These are phyloP conservation scores for Psilanteris sp. DNA, from an alignment of 1,140 invertebrate genomes.

Conservation along the genomic window DNA sequence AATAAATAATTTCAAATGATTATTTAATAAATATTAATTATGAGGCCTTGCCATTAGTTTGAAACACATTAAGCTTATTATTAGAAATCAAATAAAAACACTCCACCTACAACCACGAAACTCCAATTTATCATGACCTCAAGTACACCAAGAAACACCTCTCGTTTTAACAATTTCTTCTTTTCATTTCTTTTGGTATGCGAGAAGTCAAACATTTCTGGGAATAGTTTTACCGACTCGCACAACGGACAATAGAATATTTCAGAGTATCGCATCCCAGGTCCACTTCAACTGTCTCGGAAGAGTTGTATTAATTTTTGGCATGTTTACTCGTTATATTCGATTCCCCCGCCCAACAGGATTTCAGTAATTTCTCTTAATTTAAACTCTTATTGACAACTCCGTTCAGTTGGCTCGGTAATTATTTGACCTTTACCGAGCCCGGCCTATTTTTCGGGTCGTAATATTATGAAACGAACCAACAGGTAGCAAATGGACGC, in stretches of 20 bases:
- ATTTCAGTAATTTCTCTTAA: slow-evolving; percentile 12
- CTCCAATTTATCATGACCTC: slow-evolving; percentile 26
- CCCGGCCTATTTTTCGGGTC: slow-evolving; percentile 21
- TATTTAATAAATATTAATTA: no score
- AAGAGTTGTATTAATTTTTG: background rate
- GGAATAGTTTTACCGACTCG: background rate
- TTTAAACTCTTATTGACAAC: slow-evolving; percentile 24
- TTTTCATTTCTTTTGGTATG: slow-evolving; percentile 17
- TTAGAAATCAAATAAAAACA: slow-evolving; percentile 10
- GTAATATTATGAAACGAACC: slow-evolving; percentile 14
- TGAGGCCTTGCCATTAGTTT: no score
- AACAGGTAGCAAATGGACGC: slow-evolving; percentile 29
- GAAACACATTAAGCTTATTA: background rate
- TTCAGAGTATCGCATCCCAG: background rate
- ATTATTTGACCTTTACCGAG: slow-evolving; percentile 15
- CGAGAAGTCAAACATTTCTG: slow-evolving; percentile 20
- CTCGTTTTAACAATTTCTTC: background rate
- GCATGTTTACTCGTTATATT: slow-evolving; percentile 8
- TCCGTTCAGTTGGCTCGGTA: slow-evolving; percentile 1
- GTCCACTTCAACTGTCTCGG: background rate
- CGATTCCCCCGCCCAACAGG: background rate
- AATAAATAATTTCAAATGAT: no score
- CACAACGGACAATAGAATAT: slow-evolving; percentile 8
- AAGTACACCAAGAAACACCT: slow-evolving; percentile 6
- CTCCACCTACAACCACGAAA: slow-evolving; percentile 10